Percentiles rank a stretch among this genome's conserved stretches.
Conservation (phyloP, 53 echinoderm and acorn worm species). For the Mesocentrotus franciscanus region DNA sequence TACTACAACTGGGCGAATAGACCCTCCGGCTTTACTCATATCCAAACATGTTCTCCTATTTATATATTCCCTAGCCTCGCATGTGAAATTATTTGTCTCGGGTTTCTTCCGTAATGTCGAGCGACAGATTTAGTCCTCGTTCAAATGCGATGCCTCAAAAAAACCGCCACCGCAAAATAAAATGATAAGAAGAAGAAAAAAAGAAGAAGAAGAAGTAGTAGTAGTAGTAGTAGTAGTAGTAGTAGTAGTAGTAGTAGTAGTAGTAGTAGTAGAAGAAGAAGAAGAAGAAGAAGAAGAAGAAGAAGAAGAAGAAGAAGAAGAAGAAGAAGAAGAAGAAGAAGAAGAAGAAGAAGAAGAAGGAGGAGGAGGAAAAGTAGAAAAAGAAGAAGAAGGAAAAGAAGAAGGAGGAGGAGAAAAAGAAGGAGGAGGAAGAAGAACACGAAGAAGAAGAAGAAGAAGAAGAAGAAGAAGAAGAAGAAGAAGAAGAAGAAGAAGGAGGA, state of each 20-base stretch:
- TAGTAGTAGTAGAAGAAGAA: not conserved
- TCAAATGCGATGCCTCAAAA: no score
- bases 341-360: not conserved
- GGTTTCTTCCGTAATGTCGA: not conserved
- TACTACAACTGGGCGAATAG: slow-evolving; percentile 21
- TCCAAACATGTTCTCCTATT: slow-evolving; percentile 39
- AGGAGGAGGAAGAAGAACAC: not conserved
- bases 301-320: not conserved
- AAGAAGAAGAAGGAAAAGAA: not conserved
- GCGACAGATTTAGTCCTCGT: not conserved
- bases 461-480: not conserved
- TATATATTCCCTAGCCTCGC: slow-evolving; percentile 37
- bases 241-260: not conserved
- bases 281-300: not conserved
- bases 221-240: not conserved
- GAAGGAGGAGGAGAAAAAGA: not conserved
- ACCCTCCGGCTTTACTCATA: slow-evolving; percentile 3
- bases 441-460: not conserved
- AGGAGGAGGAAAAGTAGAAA: not conserved
- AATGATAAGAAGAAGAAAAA: no score
- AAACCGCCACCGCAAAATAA: no score
- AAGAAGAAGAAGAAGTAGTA: not conserved
- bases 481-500: slow-evolving; percentile 35
- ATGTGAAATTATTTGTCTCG: slow-evolving; percentile 37
- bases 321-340: slow-evolving; percentile 11